Evolutionary conservation across 2,888 invertebrate species (phyloP), one percentile per base, ranked within the genome.

Genomic region (Hydriomena furcata): DNA sequence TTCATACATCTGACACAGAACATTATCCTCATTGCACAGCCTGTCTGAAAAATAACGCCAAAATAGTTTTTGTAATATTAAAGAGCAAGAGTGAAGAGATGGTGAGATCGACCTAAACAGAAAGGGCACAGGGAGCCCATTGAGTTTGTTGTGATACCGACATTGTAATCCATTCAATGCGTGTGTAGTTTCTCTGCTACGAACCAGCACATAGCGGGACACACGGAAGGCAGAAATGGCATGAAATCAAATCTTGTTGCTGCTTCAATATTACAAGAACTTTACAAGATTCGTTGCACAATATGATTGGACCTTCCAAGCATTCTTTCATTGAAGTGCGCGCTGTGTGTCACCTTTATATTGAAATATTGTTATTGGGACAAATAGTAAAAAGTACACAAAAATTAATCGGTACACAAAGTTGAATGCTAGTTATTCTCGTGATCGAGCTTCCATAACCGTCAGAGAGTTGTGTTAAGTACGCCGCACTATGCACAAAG

Each of bases 261-360:
- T 85, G 88, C 88, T 90, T 88, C 70, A 89, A 89, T 89, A 89
- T 89, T 89, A 89, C 90, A 90, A 90, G 80, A 87, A 89, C 90
- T 84, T 87, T 78, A 89, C 90, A 90, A 86, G 90, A 90, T 90
- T 90, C 79, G 88, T 85, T 90, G 90, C 90, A 90, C 90, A 90
- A 89, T 89, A 89, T 89, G 89, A 89, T 89, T 85, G 84, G 76
- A 77, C 75, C 79, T 84, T 88, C 88, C 89, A 89, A 88, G 88
- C 89, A 90, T 89, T 89, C 89, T 89, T 83, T 84, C 57, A 71
- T 71, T 71, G 72, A 76, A 78, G 81, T 78, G 82, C 80, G 82
- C 82, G 82, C 79, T 76, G 77, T 84, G 87, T 89, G 90, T 89
- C 90, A 89, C 90, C 81, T 89, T 89, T 82, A 85, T 87, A 89